A percentile compares a stretch with the other conserved stretches of the same genome.
Evolutionary conservation across 2,797 vertebrate species (phyloP).

Genomic region (Knipowitschia caucasica): DNA sequence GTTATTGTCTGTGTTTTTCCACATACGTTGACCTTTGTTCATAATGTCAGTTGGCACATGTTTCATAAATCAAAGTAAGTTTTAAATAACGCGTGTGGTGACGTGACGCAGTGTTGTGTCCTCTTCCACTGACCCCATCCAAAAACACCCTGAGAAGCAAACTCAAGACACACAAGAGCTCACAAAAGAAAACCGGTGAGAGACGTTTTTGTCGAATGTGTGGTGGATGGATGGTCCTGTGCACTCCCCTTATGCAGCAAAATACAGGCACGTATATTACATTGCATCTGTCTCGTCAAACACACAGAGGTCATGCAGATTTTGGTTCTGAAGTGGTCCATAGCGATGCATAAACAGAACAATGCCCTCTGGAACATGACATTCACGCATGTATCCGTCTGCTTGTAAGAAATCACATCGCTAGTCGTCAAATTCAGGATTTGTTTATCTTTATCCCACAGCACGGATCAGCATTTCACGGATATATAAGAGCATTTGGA

Average conservation of each 20-base stretch:
- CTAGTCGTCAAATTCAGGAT: not conserved
- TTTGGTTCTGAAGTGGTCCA: conserved; percentile 65
- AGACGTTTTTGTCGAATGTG: conserved; percentile 24
- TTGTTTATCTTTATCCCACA: not conserved
- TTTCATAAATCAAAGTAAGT: not conserved
- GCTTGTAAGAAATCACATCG: conserved; percentile 2
- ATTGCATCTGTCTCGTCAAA: conserved; percentile 72
- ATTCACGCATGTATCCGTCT: conserved; percentile 19
- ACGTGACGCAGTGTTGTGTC: conserved; percentile 24
- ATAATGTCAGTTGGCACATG: conserved; percentile 5
- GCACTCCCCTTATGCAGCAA: conserved; percentile 71
- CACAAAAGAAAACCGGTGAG: conserved; percentile 18
- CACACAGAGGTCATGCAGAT: conserved; percentile 63
- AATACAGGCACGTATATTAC: conserved; percentile 74
- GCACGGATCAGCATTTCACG: conserved; percentile 1
- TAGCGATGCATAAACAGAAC: conserved; percentile 63
- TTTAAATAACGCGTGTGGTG: conserved; percentile 1
- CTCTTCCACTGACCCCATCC: conserved; percentile 7
- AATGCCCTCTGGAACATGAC: conserved; percentile 56
- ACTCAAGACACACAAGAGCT: conserved; percentile 28
- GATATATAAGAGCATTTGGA: no score
- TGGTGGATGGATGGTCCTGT: conserved; percentile 52
- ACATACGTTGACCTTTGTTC: not conserved
- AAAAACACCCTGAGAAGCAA: conserved; percentile 21
- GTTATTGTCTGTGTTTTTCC: conserved; percentile 48